Percentiles rank a stretch among this genome's conserved stretches.
Evolutionary conservation across 2,797 vertebrate genomes (phyloP).

Genomic region (Glyptemys insculpta): DNA sequence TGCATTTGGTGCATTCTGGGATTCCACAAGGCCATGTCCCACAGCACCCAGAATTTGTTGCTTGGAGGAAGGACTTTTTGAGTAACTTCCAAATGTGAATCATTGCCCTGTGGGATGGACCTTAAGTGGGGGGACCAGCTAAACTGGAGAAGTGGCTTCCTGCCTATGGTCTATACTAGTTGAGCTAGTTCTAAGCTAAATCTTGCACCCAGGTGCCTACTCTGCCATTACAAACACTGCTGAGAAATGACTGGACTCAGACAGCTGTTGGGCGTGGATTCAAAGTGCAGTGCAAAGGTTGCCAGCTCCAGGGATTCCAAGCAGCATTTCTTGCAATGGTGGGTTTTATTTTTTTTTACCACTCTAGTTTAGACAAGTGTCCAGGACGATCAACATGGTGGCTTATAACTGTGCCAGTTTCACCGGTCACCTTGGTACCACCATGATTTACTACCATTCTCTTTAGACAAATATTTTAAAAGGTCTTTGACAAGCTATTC

Average conservation of each 20-base stretch:
- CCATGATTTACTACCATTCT: neutral
- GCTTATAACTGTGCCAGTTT: conserved; percentile 24
- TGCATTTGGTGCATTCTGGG: neutral
- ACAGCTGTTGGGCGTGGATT: neutral
- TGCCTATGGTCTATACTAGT: neutral
- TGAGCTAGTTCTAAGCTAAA: neutral
- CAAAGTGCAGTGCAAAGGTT: neutral
- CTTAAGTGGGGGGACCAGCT: neutral
- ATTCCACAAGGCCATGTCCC: neutral
- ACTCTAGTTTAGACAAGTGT: neutral
- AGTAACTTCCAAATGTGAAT: neutral
- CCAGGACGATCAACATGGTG: neutral
- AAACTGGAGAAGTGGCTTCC: neutral
- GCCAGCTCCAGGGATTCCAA: rapidly evolving
- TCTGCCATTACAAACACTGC: neutral
- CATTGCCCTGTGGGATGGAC: neutral
- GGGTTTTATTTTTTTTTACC: neutral
- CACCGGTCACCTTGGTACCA: conserved; percentile 56
- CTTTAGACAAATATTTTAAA: conserved; percentile 26
- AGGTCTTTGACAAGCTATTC: conserved; percentile 52
- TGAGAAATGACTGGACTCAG: neutral
- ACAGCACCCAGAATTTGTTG: neutral
- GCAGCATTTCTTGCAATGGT: neutral
- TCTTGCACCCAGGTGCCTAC: neutral
- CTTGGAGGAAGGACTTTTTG: neutral